Evolutionary conservation across 2,888 invertebrate species (phyloP).

Genomic region (Cacoxenus indagator): DNA sequence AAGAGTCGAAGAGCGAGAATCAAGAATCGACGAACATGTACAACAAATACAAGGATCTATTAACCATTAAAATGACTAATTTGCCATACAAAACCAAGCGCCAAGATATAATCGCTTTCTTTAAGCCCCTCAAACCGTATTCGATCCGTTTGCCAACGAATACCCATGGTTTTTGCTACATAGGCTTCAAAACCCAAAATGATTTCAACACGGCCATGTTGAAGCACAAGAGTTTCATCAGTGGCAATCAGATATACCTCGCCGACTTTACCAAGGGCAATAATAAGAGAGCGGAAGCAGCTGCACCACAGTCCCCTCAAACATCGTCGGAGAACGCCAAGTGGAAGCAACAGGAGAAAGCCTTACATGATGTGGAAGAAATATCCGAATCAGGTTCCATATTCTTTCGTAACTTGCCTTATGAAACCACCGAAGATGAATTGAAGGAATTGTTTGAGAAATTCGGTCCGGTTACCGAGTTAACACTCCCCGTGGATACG

Average conservation of each 20-base stretch:
- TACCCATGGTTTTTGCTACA: constrained; percentile 88
- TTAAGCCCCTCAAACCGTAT: constrained; percentile 83
- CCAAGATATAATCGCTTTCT: constrained; percentile 87
- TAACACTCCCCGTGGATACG: constrained; percentile 89
- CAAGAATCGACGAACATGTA: constrained; percentile 61
- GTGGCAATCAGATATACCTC: constrained; percentile 77
- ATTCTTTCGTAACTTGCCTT: constrained; percentile 92
- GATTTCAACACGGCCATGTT: constrained; percentile 83
- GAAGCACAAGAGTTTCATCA: constrained; percentile 89
- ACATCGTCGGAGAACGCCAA: constrained; percentile 65
- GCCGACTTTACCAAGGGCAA: constrained; percentile 72
- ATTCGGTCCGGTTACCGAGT: constrained; percentile 89
- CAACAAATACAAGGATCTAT: constrained; percentile 67
- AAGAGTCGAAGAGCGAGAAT: constrained; percentile 64
- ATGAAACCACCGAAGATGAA: constrained; percentile 88
- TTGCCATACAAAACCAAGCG: constrained; percentile 85
- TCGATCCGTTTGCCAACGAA: constrained; percentile 85
- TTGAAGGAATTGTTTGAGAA: constrained; percentile 85
- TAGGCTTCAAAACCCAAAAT: constrained; percentile 88
- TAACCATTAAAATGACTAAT: constrained; percentile 82
- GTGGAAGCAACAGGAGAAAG: constrained; percentile 77
- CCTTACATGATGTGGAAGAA: constrained; percentile 79
- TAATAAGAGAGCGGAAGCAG: constrained; percentile 49
- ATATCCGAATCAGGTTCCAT: constrained; percentile 93
- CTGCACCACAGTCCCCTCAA: constrained; percentile 38